Evolutionary conservation across 2,888 invertebrate genomes (phyloP).

Genomic region (Ctena decussata): DNA sequence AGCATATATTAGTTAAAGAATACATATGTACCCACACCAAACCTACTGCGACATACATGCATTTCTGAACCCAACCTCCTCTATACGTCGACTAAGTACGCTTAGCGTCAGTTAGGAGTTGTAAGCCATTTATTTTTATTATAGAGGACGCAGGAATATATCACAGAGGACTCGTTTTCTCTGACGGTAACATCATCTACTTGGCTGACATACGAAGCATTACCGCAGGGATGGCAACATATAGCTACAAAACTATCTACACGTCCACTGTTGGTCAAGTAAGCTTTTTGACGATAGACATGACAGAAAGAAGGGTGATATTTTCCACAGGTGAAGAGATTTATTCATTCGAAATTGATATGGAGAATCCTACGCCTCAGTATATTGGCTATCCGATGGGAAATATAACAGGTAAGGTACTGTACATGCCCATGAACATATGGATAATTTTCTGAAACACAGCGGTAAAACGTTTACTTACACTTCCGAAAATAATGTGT

Average conservation of each 20-base stretch:
- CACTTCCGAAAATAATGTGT: too few relatives aligned
- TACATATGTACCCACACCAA: too few relatives aligned
- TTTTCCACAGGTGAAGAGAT: constrained; percentile 15
- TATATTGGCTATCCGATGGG: background rate
- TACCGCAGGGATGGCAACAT: background rate
- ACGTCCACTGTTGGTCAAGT: background rate
- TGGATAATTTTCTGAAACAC: too few relatives aligned
- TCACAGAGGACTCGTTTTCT: constrained; percentile 8
- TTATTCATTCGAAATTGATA: background rate
- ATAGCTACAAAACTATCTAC: background rate
- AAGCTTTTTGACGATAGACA: background rate
- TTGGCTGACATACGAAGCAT: constrained; percentile 18
- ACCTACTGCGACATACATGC: too few relatives aligned
- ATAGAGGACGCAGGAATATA: constrained; percentile 6
- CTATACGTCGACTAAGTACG: too few relatives aligned
- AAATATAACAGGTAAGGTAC: background rate
- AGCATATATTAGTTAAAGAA: too few relatives aligned
- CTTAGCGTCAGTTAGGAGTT: too few relatives aligned
- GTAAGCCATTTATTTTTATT: background rate
- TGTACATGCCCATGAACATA: too few relatives aligned
- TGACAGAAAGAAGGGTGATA: constrained; percentile 2
- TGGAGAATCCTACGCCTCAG: background rate
- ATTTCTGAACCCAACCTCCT: too few relatives aligned
- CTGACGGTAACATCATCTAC: background rate
- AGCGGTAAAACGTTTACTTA: too few relatives aligned